Base-by-base conservation (phyloP, 1,140 invertebrate genomes). In the Tetranychus urticae region DNA sequence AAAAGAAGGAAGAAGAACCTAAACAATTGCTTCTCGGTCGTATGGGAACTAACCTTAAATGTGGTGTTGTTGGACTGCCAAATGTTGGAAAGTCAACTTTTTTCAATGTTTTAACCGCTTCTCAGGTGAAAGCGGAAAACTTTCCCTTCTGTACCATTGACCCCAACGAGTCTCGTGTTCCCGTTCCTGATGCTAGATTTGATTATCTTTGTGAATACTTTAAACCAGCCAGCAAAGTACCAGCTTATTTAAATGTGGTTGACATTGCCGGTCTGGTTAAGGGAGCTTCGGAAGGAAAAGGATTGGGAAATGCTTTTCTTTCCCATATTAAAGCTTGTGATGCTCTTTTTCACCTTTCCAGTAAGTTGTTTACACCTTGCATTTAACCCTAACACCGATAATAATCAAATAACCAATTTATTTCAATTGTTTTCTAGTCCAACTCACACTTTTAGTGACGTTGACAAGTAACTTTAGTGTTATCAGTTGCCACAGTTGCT, bases 101-200 rank as follows among this genome's bases (percentile, higher is more conserved):
- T 75, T 99, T 99, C 78, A 99, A 99, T 76, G 91, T 98, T 1
- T 73, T 98, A 42, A 97, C 92, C 23, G 91, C 97, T 72, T 94
- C 88, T 71, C 82, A 88, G 69, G 93, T 88, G 10, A 81, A 89
- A 60, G 91, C 94, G 60, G 88, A 97, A 76, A 97, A 99, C 71
- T 97, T 97, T 74, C 94, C 96, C 5, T 99, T 99, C 77, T 99
- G 96, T 77, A 99, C 96, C 69, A 99, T 99, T 70, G 92, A 98
- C 77, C 96, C 96, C 34, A 98, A 98, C 89, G 94, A 98, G 83
- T 97, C 87, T 86, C 81, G 93, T 68, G 94, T 98, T 66, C 88
- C 93, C n/a, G 92, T 99, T 6, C 91, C 92, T 7, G 94, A 99
- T 76, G 78, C 81, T 42, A 79, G 96, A 65, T 99, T 82, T 71